Evolutionary conservation across 1,140 invertebrate species (phyloP).

Genomic region (Habropoda laboriosa): DNA sequence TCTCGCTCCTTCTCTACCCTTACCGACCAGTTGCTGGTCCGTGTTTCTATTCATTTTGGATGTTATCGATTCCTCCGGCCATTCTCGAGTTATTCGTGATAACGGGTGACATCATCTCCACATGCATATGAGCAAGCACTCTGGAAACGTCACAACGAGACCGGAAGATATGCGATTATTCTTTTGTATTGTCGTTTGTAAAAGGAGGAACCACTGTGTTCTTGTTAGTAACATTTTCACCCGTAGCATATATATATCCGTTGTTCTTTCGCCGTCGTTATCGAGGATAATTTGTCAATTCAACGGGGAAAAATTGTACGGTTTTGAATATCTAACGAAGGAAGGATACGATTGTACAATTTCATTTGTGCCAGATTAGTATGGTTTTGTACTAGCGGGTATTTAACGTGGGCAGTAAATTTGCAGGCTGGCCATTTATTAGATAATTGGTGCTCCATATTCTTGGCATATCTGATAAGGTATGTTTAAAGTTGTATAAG

Average conservation of each 20-base stretch:
- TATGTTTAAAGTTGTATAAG: conserved; percentile 18
- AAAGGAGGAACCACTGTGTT: neutral
- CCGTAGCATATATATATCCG: neutral
- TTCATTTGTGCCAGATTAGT: neutral
- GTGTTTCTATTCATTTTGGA: conserved; percentile 62
- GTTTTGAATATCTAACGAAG: too few species aligned
- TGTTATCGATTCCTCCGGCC: conserved; percentile 33
- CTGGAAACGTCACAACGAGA: neutral
- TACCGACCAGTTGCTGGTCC: neutral
- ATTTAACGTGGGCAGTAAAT: conserved; percentile 41
- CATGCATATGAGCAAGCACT: too few species aligned
- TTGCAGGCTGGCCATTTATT: conserved; percentile 64
- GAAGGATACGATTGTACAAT: neutral
- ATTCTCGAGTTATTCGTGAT: conserved; percentile 1
- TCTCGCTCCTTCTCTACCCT: too few species aligned
- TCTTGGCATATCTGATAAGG: conserved; percentile 69
- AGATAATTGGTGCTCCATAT: conserved; percentile 68
- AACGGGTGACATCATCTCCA: conserved; percentile 45
- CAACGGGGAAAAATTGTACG: too few species aligned
- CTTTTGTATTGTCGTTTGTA: neutral
- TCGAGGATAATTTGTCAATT: too few species aligned
- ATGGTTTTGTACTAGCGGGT: neutral
- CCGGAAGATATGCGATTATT: neutral
- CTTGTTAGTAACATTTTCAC: neutral
- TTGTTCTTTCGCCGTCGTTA: too few species aligned